A percentile compares a stretch with the other conserved stretches of the same genome.
Conservation (phyloP, 2,797 vertebrate species). For the Chaetophractus vellerosus region DNA sequence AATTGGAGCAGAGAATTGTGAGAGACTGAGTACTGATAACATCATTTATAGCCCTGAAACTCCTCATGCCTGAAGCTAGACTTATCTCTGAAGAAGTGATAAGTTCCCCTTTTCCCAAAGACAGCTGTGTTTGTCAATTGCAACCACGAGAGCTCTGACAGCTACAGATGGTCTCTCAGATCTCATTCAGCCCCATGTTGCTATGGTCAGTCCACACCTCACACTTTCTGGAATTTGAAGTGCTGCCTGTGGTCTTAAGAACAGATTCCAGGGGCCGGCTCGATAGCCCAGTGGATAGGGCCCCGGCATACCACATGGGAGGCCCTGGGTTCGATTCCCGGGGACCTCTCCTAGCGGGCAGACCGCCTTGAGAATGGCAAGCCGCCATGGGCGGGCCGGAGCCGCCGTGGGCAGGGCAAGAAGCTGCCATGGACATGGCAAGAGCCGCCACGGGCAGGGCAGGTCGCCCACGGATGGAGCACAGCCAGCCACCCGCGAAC, state of each 20-base stretch:
- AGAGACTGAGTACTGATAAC: neutral
- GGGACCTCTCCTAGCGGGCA: too few species aligned
- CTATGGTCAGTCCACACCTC: neutral
- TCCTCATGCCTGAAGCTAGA: neutral
- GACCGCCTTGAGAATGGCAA: too few species aligned
- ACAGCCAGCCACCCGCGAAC: too few species aligned
- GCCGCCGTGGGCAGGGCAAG: too few species aligned
- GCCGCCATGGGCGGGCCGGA: too few species aligned
- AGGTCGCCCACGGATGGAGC: too few species aligned
- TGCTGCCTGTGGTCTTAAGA: neutral
- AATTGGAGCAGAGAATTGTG: neutral
- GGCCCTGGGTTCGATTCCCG: too few species aligned
- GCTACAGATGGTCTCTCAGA: neutral
- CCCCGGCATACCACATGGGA: too few species aligned
- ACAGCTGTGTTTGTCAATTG: neutral
- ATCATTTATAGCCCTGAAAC: neutral
- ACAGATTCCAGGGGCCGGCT: neutral
- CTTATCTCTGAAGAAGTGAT: neutral
- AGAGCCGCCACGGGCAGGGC: too few species aligned
- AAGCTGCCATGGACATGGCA: too few species aligned
- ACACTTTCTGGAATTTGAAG: neutral
- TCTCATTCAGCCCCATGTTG: neutral
- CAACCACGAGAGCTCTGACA: neutral
- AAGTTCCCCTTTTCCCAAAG: neutral
- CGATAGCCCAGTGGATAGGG: too few species aligned